phyloP scores from a whole-genome alignment of 1,140 invertebrate species.

The Trichonephila clavipes region DNA sequence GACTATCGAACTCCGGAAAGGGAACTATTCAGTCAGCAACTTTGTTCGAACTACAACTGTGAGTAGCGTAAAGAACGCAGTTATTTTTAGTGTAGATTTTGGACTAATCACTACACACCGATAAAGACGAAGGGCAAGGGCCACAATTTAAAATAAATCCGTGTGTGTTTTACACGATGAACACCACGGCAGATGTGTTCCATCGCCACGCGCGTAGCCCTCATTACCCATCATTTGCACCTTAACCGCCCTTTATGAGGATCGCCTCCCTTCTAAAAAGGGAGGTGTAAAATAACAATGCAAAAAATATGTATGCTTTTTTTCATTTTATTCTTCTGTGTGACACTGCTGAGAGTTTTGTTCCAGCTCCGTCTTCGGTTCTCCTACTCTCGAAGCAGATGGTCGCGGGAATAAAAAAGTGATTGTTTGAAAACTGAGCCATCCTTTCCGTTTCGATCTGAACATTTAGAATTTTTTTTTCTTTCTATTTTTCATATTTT shows the following conservation, averaged over 20 bases:
- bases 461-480: background rate
- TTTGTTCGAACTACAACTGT: too few relatives aligned
- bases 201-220: background rate
- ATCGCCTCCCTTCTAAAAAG: constrained; percentile 37
- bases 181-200: constrained; percentile 1
- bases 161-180: background rate
- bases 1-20: too few relatives aligned
- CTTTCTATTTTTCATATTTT: background rate
- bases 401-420: constrained; percentile 39
- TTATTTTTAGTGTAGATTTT: too few relatives aligned
- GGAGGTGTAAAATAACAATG: constrained; percentile 40
- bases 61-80: too few relatives aligned
- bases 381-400: constrained; percentile 35
- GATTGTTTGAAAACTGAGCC: constrained; percentile 54
- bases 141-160: background rate
- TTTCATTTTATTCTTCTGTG: constrained; percentile 12
- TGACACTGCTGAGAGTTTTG: constrained; percentile 14
- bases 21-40: too few relatives aligned
- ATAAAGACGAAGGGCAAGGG: too few relatives aligned
- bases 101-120: too few relatives aligned
- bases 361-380: background rate
- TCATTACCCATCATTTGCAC: constrained; percentile 61
- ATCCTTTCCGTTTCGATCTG: constrained; percentile 52
- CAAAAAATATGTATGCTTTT: constrained; percentile 19
- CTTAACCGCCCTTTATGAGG: constrained; percentile 10